Percentiles rank a stretch among this genome's conserved stretches.
Evolutionary conservation across 2,888 invertebrate species (phyloP).

Genomic region (Zeuzera pyrina): DNA sequence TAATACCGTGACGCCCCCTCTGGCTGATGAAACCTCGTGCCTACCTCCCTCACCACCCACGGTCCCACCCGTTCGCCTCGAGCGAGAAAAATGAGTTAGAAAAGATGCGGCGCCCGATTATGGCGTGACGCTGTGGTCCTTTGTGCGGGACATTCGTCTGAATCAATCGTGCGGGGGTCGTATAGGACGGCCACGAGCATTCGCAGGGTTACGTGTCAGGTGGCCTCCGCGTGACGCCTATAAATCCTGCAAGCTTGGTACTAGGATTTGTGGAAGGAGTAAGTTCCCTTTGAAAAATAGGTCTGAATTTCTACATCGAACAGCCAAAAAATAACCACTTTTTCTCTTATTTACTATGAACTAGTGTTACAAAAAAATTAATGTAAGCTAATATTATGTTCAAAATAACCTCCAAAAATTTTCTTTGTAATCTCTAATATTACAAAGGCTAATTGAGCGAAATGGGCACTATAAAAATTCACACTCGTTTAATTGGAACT

Average conservation of each 20-base stretch:
- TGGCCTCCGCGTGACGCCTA: slow-evolving; percentile 25
- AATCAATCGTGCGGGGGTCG: slow-evolving; percentile 61
- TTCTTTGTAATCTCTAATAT: no score
- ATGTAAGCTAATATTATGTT: neutral
- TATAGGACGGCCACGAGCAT: slow-evolving; percentile 31
- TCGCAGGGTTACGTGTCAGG: slow-evolving; percentile 34
- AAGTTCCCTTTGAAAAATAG: no score
- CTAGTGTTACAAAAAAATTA: neutral
- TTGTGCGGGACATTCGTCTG: slow-evolving; percentile 61
- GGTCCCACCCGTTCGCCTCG: slow-evolving; percentile 32
- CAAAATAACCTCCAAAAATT: no score
- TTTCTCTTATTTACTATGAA: neutral
- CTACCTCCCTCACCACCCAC: slow-evolving; percentile 21
- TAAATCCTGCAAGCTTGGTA: slow-evolving; percentile 31
- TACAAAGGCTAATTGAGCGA: no score
- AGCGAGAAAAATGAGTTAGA: slow-evolving; percentile 74
- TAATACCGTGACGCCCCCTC: slow-evolving; percentile 67
- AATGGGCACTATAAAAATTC: no score
- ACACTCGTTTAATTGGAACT: no score
- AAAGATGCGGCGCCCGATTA: slow-evolving; percentile 71
- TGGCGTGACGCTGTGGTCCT: slow-evolving; percentile 56
- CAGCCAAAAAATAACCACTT: no score
- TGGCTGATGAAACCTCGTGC: slow-evolving; percentile 49
- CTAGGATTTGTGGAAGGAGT: no score
- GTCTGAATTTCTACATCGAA: no score